phyloP scores from a whole-genome alignment of 37 sponge, comb jelly and placozoan species.

The Theonella swinhoei region DNA sequence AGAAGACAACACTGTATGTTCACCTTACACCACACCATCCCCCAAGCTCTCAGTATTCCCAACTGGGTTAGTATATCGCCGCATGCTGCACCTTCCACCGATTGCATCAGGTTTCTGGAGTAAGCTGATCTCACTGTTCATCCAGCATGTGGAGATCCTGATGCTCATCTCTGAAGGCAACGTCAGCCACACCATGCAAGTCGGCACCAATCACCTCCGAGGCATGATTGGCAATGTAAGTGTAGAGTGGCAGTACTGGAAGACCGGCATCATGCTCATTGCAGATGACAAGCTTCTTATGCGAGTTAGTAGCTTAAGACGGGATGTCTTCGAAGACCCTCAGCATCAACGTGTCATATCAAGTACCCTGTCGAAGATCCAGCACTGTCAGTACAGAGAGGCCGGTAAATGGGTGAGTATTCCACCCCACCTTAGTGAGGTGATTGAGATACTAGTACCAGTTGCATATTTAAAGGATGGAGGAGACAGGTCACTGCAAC shows the following conservation, averaged over 20 bases:
- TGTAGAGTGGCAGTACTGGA: constrained; percentile 71
- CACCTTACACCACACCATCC: neutral
- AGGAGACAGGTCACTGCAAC: neutral
- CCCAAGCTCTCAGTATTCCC: neutral
- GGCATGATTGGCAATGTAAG: constrained; percentile 36
- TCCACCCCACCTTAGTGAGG: constrained; percentile 30
- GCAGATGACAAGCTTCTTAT: constrained; percentile 38
- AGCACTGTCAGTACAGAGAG: neutral
- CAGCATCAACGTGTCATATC: constrained; percentile 4
- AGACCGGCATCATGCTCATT: constrained; percentile 72
- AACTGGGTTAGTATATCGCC: constrained; percentile 50
- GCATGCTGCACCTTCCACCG: constrained; percentile 55
- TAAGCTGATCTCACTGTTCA: constrained; percentile 63
- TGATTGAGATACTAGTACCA: constrained; percentile 59
- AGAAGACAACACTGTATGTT: neutral
- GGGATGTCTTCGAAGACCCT: constrained; percentile 42
- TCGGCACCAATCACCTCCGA: constrained; percentile 10
- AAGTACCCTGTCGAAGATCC: neutral
- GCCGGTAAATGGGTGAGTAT: constrained; percentile 13
- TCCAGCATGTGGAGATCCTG: constrained; percentile 60
- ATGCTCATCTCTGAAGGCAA: constrained; percentile 10
- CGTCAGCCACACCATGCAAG: neutral
- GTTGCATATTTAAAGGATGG: neutral
- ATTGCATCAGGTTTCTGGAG: constrained; percentile 78
- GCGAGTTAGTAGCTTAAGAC: constrained; percentile 43